These are phyloP conservation scores for Synodontis membranacea DNA, from an alignment of 2,113 vertebrate genomes.

Conservation along the genomic window DNA sequence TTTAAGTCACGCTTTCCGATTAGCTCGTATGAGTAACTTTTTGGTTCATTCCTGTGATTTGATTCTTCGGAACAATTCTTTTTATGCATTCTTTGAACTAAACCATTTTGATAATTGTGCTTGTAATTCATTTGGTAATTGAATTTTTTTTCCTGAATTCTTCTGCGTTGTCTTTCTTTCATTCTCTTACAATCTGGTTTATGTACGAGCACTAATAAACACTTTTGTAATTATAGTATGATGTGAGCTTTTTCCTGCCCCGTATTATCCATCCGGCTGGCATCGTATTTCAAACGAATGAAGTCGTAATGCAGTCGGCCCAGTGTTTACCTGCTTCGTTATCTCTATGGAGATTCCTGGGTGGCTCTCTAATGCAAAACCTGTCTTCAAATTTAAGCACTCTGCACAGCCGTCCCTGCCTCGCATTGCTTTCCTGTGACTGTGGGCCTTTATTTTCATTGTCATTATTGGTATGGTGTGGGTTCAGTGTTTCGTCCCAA, in stretches of 20 bases:
- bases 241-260: conserved; percentile 8
- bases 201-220: background rate
- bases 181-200: background rate
- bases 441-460: conserved; percentile 5
- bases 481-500: conserved; percentile 16
- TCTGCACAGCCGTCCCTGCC: background rate
- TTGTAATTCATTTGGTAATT: background rate
- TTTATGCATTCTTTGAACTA: background rate
- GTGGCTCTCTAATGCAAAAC: conserved; percentile 33
- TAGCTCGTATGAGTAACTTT: background rate
- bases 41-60: background rate
- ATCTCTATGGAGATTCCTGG: background rate
- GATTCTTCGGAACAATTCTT: background rate
- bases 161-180: background rate
- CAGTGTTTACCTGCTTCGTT: conserved; percentile 11
- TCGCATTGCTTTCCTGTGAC: background rate
- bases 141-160: background rate
- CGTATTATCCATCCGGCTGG: conserved; percentile 14
- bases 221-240: background rate
- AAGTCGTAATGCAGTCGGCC: background rate
- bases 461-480: conserved; percentile 1
- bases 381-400: background rate
- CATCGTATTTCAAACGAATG: conserved; percentile 15
- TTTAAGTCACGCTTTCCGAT: background rate
- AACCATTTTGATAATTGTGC: no score